Base-by-base conservation (phyloP, 2,113 vertebrate species). In the Rhabdomys dilectus region DNA sequence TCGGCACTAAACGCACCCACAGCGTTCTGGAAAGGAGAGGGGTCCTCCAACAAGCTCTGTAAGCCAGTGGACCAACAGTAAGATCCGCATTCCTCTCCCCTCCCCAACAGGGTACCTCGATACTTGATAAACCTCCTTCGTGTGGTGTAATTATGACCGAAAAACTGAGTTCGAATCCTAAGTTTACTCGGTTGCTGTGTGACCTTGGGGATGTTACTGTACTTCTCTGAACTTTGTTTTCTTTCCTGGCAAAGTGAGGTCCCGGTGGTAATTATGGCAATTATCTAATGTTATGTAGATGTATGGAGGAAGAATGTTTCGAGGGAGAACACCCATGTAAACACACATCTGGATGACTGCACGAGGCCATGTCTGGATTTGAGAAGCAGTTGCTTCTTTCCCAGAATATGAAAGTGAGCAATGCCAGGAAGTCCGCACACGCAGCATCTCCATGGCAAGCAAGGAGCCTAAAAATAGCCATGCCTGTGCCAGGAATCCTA, bases 371-470 rank as follows among this genome's bases (percentile, higher is more conserved):
- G 34, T 7, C 19, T 1, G 9, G 26, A 17, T 8, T 39, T 21
- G 22, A n/a, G 58, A 29, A 26, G 89, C 68, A 89, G 80, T 53
- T 66, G 88, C 80, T 45, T 96, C 62, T 89, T 34, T 73, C 64
- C 88, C 90, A 92, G 93, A 95, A 95, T 85, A 92, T 7, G 95
- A 70, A 80, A 85, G 68, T 39, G 72, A 24, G 86, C 9, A 24
- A 75, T 86, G 96, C 93, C 95, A 95, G 88, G 95, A 95, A 91
- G 85, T 76, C 64, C 1, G 58, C 90, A 42, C 42, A 12, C 7
- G 62, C 73, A 51, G 45, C 51, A 78, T 42, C 42, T 34, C 36
- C 0, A 26, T 21, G 34, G 51, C 31, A 4, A 45, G 22, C 85
- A 42, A 21, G 62, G 12, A 48, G 60, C 93, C 89, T 89, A 85